These are phyloP conservation scores for Hiodon tergisus DNA, from an alignment of 2,113 vertebrate genomes.

Conservation along the genomic window DNA sequence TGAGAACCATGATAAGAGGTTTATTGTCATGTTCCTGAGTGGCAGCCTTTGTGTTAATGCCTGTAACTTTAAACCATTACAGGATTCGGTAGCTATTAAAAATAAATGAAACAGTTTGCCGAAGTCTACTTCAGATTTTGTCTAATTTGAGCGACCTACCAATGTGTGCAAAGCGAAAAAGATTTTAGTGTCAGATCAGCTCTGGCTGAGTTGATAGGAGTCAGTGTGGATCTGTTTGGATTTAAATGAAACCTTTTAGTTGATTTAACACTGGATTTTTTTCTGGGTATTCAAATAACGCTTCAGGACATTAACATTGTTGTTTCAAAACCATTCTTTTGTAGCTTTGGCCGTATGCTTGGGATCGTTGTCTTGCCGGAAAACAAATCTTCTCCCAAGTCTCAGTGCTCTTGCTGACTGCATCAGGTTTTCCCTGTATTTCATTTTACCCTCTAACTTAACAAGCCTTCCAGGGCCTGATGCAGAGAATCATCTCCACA, in stretches of 20 bases:
- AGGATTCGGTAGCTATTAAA: background rate
- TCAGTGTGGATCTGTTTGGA: too few species aligned
- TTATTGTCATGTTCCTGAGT: background rate
- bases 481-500: background rate
- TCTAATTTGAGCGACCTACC: too few species aligned
- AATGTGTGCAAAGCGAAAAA: too few species aligned
- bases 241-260: too few species aligned
- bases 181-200: too few species aligned
- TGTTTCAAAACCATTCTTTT: background rate
- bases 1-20: conserved; percentile 14
- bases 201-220: too few species aligned
- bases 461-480: background rate
- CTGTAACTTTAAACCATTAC: background rate
- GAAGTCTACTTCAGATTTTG: too few species aligned
- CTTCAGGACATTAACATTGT: too few species aligned
- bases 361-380: background rate
- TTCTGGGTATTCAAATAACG: background rate
- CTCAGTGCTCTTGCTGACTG: background rate
- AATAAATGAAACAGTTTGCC: background rate
- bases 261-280: background rate
- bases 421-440: background rate
- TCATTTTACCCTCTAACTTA: background rate
- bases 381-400: background rate
- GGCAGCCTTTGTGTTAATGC: background rate
- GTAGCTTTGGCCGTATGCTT: background rate